Evolutionary conservation across 2,113 vertebrate species (phyloP).

Genomic region (Lepidothrix coronata): DNA sequence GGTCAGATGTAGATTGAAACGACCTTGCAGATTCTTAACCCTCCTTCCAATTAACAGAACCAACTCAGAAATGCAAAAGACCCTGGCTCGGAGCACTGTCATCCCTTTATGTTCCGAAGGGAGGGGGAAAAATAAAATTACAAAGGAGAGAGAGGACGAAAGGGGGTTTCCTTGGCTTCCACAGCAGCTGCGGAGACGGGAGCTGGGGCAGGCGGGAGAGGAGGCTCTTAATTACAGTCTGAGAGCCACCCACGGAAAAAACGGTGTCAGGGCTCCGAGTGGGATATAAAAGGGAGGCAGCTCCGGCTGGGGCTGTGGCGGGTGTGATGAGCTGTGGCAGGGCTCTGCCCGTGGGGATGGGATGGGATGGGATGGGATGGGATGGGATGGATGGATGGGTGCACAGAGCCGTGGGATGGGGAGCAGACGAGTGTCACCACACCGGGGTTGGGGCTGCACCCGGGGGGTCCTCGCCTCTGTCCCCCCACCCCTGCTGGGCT

Average conservation of each 20-base stretch:
- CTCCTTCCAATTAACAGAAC: slow-evolving; percentile 75
- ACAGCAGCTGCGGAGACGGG: neutral
- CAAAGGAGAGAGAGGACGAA: slow-evolving; percentile 43
- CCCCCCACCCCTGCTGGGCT: rapidly evolving
- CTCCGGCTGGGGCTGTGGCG: rapidly evolving
- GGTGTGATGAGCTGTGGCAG: rapidly evolving
- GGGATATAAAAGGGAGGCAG: neutral
- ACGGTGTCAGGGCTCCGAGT: neutral
- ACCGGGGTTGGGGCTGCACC: neutral
- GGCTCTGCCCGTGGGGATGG: rapidly evolving
- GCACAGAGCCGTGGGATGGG: neutral
- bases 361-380: neutral
- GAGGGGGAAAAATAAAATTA: neutral
- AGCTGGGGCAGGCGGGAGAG: slow-evolving; percentile 7
- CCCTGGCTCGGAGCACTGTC: slow-evolving; percentile 25
- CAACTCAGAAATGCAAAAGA: slow-evolving; percentile 73
- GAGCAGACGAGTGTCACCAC: rapidly evolving
- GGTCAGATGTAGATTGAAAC: slow-evolving; percentile 74
- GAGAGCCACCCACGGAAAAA: neutral
- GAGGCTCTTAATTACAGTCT: slow-evolving; percentile 36
- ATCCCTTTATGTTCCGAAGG: slow-evolving; percentile 31
- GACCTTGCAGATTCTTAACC: slow-evolving; percentile 79
- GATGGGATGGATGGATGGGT: rapidly evolving
- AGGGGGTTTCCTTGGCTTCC: slow-evolving; percentile 46
- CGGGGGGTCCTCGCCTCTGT: rapidly evolving